Evolutionary conservation across 2,797 vertebrate species (phyloP), one percentile per base, ranked within the genome.

Genomic region (Hipposideros larvatus): DNA sequence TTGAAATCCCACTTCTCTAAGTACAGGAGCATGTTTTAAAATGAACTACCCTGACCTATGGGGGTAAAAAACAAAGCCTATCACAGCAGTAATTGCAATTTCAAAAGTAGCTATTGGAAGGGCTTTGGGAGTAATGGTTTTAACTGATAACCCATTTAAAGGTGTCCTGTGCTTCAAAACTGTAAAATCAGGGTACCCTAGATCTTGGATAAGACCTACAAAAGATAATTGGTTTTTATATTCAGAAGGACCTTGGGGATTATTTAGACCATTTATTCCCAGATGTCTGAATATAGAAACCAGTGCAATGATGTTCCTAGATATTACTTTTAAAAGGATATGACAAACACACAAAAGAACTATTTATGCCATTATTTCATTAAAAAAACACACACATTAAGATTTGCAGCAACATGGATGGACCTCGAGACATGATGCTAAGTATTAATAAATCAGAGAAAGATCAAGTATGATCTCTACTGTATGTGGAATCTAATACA

Each of bases 221-320:
- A 89, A 96, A 24, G 74, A 80, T 97, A 96, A 98, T 97, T 96
- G 28, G 53, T 75, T 93, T 94, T 89, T 96, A 80, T 91, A 77
- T 92, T 71, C 75, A 90, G 65, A 86, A 91, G 41, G 41, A 95
- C 78, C 34, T 53, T 34, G 13, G 48, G 65, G 31, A 77, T 94
- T 96, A 75, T 90, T 75, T 90, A 78, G 77, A 70, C 48, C 31
- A 16, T 92, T 90, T 77, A 66, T 79, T 93, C 55, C 74, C 14
- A 83, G 37, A 43, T 93, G 68, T 89, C 93, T 57, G 57, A 95
- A 65, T 93, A 96, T 96, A 88, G 70, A 94, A 94, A 89, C 57
- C 51, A 83, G 31, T 85, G 2, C 61, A 70, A 37, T 91, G 24
- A 31, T 63, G 21, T 87, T 80, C 16, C 57, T 22, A 63, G 46